phyloP scores from a whole-genome alignment of 2,113 vertebrate genomes.

The Calonectris borealis region DNA sequence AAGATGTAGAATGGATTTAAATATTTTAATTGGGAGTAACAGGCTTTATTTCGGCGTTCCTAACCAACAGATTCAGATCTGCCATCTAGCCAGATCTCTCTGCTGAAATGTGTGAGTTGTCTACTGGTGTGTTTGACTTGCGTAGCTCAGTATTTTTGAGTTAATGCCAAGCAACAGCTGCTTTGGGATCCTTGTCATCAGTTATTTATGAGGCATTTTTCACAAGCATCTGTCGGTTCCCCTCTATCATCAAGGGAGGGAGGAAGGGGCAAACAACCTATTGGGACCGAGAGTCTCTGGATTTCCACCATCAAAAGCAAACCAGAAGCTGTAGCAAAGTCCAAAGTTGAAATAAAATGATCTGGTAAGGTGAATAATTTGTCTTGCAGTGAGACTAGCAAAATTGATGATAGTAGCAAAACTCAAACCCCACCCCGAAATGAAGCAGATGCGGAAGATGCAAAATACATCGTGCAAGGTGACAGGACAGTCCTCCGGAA shows the following conservation, averaged over 20 bases:
- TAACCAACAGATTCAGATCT: not conserved
- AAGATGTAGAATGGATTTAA: not conserved
- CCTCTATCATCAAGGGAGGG: not conserved
- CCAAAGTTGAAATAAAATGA: not conserved
- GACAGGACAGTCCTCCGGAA: not conserved
- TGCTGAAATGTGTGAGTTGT: not conserved
- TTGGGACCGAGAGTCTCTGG: not conserved
- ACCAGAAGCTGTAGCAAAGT: not conserved
- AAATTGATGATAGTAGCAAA: not conserved
- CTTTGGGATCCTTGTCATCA: not conserved
- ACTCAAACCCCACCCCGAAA: not conserved
- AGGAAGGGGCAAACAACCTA: not conserved
- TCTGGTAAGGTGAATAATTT: not conserved
- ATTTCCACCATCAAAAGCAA: not conserved
- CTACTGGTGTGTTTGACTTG: not conserved
- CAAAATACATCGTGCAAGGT: not conserved
- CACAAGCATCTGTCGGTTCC: not conserved
- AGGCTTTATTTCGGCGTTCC: not conserved
- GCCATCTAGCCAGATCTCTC: accelerated
- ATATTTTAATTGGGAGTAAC: not conserved
- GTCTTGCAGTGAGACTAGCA: not conserved
- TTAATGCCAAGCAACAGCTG: not conserved
- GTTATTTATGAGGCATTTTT: not conserved
- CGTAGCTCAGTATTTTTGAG: not conserved
- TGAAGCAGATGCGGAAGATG: not conserved